Base-by-base conservation (phyloP, 2,113 vertebrate species). In the Poicephalus meyeri region DNA sequence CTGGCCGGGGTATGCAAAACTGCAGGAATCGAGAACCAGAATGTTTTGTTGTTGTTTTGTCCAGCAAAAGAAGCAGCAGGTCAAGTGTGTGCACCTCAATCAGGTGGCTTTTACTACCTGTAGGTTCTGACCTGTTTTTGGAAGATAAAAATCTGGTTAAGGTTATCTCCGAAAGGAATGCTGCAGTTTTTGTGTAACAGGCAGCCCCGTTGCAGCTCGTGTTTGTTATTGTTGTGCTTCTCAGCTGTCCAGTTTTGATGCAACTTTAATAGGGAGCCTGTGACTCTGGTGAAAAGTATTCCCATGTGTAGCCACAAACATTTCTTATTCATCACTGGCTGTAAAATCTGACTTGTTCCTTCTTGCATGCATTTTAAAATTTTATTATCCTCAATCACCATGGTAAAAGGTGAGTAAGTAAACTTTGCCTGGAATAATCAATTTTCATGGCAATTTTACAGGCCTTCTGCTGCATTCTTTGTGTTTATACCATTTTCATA, bases 401-500 rank as follows among this genome's bases (percentile, higher is more conserved):
- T 87, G 86, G 65, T 94, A 83, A 88, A 93, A 93, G 82, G 90
- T 91, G 69, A 71, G 61, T 88, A 84, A 93, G 80, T 93, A 92
- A 91, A 84, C 86, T 92, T 92, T 46, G 77, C 83, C 70, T 0
- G 0, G 49, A 56, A 70, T 93, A 88, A 90, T 95, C 88, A 81
- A 53, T 93, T 97, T 93, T 84, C 68, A 86, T 86, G 88, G 88
- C 69, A 93, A 52, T 88, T 96, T 91, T 93, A 84, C 41, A 87
- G 83, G 61, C 80, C 60, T 55, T 77, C 72, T 91, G 79, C 74
- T 97, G 25, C 9, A 3, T 89, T 84, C 44, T 53, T 1, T 85
- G 37, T 73, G 24, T 23, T 65, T 76, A 10, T 0, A 0, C 17
- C 80, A 29, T 21, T 95, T 80, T 77, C 1, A 0, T 76, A 7